phyloP scores from a whole-genome alignment of 2,888 invertebrate genomes.

The Eupithecia vulgata region DNA sequence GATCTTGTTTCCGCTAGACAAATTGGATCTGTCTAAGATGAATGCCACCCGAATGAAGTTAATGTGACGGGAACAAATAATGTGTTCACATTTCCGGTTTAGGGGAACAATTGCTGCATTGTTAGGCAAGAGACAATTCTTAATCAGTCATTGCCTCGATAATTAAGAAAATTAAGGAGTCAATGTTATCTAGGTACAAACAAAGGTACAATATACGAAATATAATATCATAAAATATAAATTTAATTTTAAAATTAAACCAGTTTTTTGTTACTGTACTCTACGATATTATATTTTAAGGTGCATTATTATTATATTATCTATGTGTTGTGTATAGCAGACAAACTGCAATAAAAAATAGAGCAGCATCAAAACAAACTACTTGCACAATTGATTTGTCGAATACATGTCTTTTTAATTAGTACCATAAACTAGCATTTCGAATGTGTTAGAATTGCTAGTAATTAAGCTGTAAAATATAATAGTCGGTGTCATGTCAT shows the following conservation, averaged over 20 bases:
- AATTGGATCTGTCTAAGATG: conserved; percentile 44
- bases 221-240: too few relatives aligned
- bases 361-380: not conserved
- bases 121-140: conserved; percentile 57
- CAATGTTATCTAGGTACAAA: conserved; percentile 15
- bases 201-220: not conserved
- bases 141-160: conserved; percentile 60
- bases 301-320: too few relatives aligned
- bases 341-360: not conserved
- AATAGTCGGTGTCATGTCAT: conserved; percentile 27
- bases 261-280: not conserved
- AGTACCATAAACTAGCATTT: conserved; percentile 26
- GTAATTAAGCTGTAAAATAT: conserved; percentile 30
- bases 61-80: conserved; percentile 56
- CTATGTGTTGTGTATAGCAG: too few relatives aligned
- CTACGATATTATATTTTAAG: too few relatives aligned
- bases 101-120: conserved; percentile 61
- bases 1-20: conserved; percentile 36
- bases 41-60: conserved; percentile 50
- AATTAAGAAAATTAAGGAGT: conserved; percentile 52
- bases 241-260: not conserved
- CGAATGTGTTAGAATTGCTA: conserved; percentile 12
- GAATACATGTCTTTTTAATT: conserved; percentile 8
- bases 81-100: conserved; percentile 55
- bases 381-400: not conserved